A percentile compares a stretch with the other conserved stretches of the same genome.
phyloP scores from a whole-genome alignment of 2,797 vertebrate species.

The Agapornis canus region DNA sequence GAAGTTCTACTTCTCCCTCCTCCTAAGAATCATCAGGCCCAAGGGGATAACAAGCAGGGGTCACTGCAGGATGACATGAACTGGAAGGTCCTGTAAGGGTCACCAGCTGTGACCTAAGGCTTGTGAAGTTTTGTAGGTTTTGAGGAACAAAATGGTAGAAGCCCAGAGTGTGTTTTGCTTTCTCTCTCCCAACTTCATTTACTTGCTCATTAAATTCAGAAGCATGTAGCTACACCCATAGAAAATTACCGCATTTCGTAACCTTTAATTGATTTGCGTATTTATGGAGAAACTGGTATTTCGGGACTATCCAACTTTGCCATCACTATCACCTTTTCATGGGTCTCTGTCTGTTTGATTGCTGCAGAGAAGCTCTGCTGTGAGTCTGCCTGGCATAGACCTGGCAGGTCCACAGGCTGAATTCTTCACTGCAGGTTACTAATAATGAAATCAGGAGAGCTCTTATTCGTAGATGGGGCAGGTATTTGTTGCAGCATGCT shows the following conservation, averaged over 20 bases:
- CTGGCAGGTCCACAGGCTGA: background rate
- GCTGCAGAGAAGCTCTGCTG: background rate
- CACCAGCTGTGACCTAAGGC: background rate
- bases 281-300: constrained; percentile 67
- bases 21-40: background rate
- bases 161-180: background rate
- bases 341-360: background rate
- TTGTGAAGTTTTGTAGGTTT: background rate
- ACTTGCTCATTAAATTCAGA: constrained; percentile 58
- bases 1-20: background rate
- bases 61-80: background rate
- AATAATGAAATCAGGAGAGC: background rate
- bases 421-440: constrained; percentile 47
- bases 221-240: constrained; percentile 63
- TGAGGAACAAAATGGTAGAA: constrained; percentile 7
- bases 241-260: constrained; percentile 69
- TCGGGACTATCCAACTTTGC: constrained; percentile 48
- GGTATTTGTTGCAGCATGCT: constrained; percentile 31
- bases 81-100: constrained; percentile 13
- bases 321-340: background rate
- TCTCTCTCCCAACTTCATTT: constrained; percentile 26
- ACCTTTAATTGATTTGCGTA: constrained; percentile 60
- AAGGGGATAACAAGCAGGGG: background rate
- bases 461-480: constrained; percentile 26
- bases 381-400: background rate